Base-by-base conservation (phyloP, 2,797 vertebrate genomes). In the Acropternis orthonyx region DNA sequence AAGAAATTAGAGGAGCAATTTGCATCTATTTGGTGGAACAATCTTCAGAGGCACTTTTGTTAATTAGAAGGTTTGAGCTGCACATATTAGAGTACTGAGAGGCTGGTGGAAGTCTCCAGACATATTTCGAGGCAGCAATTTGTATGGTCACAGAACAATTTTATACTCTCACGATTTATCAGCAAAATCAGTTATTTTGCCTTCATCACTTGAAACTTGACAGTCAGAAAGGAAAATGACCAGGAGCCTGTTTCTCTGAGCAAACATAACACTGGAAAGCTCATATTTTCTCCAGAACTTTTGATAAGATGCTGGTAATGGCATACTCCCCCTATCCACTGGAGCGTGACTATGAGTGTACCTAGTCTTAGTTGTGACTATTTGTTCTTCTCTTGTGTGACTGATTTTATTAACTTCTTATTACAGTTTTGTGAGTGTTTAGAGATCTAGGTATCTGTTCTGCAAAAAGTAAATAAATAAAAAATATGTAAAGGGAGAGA, bases 1-100 rank as follows among this genome's bases (percentile, higher is more conserved):
- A 90, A 92, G 83, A 93, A 96, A 94, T 93, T 65, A 94, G 77
- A 95, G 83, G 76, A 86, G 63, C 69, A 92, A 94, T 97, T 95
- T 93, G 73, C 90, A 93, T 85, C 68, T 85, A 52, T 73, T 87
- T 86, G 77, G 58, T 36, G n/a, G 36, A 71, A 83, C 48, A 92
- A 49, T 63, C 89, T 91, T 95, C 92, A 92, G 92, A 96, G 89
- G 82, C 59, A 41, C 71, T 92, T 92, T 36, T 78, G 80, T 90
- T 96, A 96, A 95, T 97, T 93, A 89, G 91, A 65, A 96, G 83
- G 56, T 89, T 91, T 72, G 88, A 82, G 73, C 77, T 66, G 71
- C 43, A 82, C 36, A 5, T 74, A 41, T 66, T 34, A 61, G 63
- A 69, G 61, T 37, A 32, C 55, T 37, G 71, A 85, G 61, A 56